Evolutionary conservation across 2,888 invertebrate species (phyloP), one percentile per base, ranked within the genome.

Genomic region (Gisinianus flammeolus): DNA sequence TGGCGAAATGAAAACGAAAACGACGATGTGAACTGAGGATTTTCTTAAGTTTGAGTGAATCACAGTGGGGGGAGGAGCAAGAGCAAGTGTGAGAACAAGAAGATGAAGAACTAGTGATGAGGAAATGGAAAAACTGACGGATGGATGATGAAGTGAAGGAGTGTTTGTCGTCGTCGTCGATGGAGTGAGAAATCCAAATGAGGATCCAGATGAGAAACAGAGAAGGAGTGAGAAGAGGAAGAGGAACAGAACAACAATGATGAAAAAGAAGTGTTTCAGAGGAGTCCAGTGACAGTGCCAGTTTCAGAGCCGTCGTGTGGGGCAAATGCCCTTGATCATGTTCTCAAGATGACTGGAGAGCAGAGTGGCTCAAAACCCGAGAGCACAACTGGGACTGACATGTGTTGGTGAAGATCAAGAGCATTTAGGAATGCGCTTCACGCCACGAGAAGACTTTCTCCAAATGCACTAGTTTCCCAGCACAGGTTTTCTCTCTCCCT

Each of bases 371-470:
- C 31, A 26, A 71, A 56, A 56, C 33, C 0, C 52, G 75, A 66
- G 75, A 75, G 54, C 62, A 62, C 73, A 75, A 67, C 67, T 75
- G 75, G 75, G 75, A 66, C 75, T 75, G 75, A 54, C 75, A 75
- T 75, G 75, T 75, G 75, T 67, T 71, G 54, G 56, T 56, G 56
- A 70, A 71, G 69, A 73, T 73, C 62, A 58, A 62, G 73, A 73
- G 73, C 35, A 67, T 75, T 75, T 74, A 64, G 74, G 58, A 71
- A 71, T 71, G 56, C 71, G 54, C 71, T 71, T 71, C 71, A 71
- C 71, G 71, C 71, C 71, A 54, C 44, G 30, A 70, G 28, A 56
- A 71, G 31, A 71, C 62, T 62, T 35, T 69, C n/a, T 30, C 8
- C 70, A 70, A 70, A 70, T 54, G 70, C 71, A 71, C 71, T 71